A percentile compares a stretch with the other conserved stretches of the same genome.
Conservation (phyloP, 2,797 vertebrate species). For the Rhinatrema bivittatum region DNA sequence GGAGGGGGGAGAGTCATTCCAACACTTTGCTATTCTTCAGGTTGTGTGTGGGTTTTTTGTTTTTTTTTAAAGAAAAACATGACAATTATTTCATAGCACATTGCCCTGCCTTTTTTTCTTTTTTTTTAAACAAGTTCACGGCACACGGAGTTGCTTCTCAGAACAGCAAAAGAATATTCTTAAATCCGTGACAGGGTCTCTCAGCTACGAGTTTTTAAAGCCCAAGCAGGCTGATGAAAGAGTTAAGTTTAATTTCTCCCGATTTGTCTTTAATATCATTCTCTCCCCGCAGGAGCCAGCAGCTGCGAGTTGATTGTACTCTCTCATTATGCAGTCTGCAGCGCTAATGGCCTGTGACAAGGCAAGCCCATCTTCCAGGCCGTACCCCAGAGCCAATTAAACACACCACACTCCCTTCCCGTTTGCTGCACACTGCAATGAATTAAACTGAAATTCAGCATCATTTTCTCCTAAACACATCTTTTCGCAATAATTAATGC, state of each 20-base stretch:
- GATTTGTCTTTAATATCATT: conserved; percentile 57
- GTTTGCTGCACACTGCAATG: conserved; percentile 53
- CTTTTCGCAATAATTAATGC: conserved; percentile 63
- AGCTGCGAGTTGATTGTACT: conserved; percentile 83
- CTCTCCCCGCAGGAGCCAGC: conserved; percentile 54
- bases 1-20: no score
- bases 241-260: conserved; percentile 59
- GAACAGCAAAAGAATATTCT: no score
- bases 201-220: no score
- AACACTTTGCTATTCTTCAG: no score
- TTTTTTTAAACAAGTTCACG: no score
- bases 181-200: no score
- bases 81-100: no score
- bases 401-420: conserved; percentile 70
- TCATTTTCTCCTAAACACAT: conserved; percentile 59
- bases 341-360: conserved; percentile 95
- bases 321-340: conserved; percentile 83
- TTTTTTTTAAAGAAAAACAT: no score
- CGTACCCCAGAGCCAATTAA: conserved; percentile 89
- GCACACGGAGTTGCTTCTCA: no score
- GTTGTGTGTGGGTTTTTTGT: no score
- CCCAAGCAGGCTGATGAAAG: conserved; percentile 26
- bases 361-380: conserved; percentile 76
- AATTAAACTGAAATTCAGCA: conserved; percentile 61
- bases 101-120: no score